phyloP scores from a whole-genome alignment of 2,888 invertebrate genomes.

The Platycnemis pennipes region DNA sequence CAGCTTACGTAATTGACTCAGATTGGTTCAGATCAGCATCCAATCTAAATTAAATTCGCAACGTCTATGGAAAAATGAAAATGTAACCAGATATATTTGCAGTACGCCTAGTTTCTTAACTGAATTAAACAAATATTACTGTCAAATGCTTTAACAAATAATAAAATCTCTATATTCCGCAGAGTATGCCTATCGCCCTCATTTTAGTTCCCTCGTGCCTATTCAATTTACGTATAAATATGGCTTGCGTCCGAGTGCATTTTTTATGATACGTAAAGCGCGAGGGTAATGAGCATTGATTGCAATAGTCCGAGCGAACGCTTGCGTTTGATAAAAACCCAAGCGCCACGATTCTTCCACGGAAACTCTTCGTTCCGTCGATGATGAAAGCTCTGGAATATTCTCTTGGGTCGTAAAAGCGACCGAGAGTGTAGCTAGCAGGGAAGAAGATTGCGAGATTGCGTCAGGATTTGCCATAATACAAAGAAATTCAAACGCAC shows the following conservation, averaged over 20 bases:
- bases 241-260: neutral
- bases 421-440: neutral
- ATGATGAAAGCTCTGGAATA: conserved; percentile 8
- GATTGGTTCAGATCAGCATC: neutral
- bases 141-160: neutral
- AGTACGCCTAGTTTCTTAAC: neutral
- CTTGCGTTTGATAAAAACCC: conserved; percentile 15
- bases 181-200: neutral
- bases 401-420: neutral
- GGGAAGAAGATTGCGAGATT: neutral
- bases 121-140: neutral
- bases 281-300: neutral
- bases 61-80: neutral
- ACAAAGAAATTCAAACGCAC: neutral
- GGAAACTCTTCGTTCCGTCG: neutral
- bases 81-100: neutral
- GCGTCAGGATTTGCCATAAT: neutral
- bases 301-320: neutral
- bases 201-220: neutral
- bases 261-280: neutral
- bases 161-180: neutral
- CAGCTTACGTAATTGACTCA: too few relatives aligned
- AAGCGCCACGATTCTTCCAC: neutral
- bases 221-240: neutral
- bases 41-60: neutral